A percentile compares a stretch with the other conserved stretches of the same genome.
Evolutionary conservation across 2,113 vertebrate species (phyloP).

Genomic region (Lates calcarifer): DNA sequence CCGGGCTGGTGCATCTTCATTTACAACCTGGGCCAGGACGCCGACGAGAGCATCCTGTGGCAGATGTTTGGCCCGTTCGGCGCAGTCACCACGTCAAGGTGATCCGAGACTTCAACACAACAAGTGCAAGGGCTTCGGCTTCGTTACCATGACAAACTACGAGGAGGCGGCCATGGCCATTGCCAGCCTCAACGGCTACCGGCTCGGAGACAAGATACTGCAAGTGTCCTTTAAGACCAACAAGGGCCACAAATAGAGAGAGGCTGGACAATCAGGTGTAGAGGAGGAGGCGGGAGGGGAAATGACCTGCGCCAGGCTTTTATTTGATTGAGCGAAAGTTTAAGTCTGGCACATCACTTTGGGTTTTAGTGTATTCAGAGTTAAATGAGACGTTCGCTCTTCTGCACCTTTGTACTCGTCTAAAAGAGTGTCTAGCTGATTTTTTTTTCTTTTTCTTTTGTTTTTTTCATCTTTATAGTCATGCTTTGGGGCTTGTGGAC

Average conservation of each 20-base stretch:
- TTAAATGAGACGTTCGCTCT: constrained; percentile 85
- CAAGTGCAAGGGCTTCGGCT: constrained; percentile 99
- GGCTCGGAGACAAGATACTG: constrained; percentile 98
- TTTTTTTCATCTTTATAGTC: constrained; percentile 86
- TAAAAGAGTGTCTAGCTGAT: constrained; percentile 85
- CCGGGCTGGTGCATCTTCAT: constrained; percentile 99
- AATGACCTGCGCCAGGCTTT: constrained; percentile 43
- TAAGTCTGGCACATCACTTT: constrained; percentile 68
- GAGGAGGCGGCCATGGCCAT: constrained; percentile 99
- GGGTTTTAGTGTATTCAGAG: constrained; percentile 84
- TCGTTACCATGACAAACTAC: constrained; percentile 99
- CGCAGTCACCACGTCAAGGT: constrained; percentile 98
- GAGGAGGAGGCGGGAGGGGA: constrained; percentile 54
- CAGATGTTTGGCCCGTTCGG: constrained; percentile 99
- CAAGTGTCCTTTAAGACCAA: constrained; percentile 99
- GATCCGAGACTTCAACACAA: constrained; percentile 99
- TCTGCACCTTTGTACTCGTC: constrained; percentile 92
- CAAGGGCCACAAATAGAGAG: constrained; percentile 97
- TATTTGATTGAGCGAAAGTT: constrained; percentile 47
- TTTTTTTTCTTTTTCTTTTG: constrained; percentile 49
- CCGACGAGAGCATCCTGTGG: constrained; percentile 98
- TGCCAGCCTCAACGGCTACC: constrained; percentile 98
- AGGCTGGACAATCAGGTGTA: constrained; percentile 53
- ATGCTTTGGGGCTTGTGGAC: constrained; percentile 89
- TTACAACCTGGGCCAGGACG: constrained; percentile 98